Base-by-base conservation (phyloP, 1,140 invertebrate species). In the Drosophila setifemur region DNA sequence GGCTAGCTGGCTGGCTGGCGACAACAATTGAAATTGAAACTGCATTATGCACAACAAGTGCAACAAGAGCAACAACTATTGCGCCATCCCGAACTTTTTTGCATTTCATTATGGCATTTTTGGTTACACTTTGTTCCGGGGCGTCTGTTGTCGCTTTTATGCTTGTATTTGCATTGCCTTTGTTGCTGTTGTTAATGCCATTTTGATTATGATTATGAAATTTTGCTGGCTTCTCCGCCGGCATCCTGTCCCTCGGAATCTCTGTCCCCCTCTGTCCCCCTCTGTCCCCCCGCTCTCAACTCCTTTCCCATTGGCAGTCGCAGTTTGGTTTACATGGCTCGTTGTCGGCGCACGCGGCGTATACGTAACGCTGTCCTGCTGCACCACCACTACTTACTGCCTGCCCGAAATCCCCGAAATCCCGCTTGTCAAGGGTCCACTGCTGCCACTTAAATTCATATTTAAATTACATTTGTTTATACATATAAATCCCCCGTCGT, bases 141-240 rank as follows among this genome's bases (percentile, higher is more conserved):
- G 79, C 75, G 79, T 85, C 71, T 86, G 71, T 63, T 78, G 78
- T 86, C 74, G 73, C 44, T 78, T 73, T 61, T 71, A 61, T 73
- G 49, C 42, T 75, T 52, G 76, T 85, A 85, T 85, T 85, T 85
- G 81, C 81, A 85, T 85, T 85, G 75, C 72, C 78, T 81, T 85
- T 85, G 75, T 85, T 85, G 81, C 78, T 85, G 76, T 85, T 85
- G 81, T 85, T 86, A 86, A 85, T 85, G 81, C 75, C 81, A 86
- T 85, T 85, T 85, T 85, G 81, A 85, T 85, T 85, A 85, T 85
- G 81, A 85, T 85, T 85, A 85, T 85, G 81, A 86, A 86, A 87
- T 86, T 86, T 66, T 66, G 81, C 66, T 73, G 73, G 63, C 69
- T 73, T 67, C 72, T 33, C 52, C 14, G 53, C 28, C 21, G n/a